Evolutionary conservation across 2,113 vertebrate species (phyloP), one percentile per base, ranked within the genome.

Genomic region (Acanthochromis polyacanthus): DNA sequence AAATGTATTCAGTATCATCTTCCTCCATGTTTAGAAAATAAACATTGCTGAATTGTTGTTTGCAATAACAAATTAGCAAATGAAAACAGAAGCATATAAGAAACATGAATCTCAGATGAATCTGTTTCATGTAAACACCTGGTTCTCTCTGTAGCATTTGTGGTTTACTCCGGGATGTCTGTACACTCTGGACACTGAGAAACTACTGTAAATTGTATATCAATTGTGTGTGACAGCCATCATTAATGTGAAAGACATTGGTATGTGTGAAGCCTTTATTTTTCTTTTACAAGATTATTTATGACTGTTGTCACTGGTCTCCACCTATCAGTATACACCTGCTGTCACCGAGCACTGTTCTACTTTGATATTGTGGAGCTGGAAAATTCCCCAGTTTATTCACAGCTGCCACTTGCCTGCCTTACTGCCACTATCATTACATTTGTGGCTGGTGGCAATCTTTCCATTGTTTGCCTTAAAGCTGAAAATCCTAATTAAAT

Each of bases 381-480:
- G 12, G 9, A 38, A 52, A 20, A 52, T 11, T 28, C 3, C 11
- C 46, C 36, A 22, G 50, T 32, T 32, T 32, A 4, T 30, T 30
- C 4, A 0, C 61, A 22, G 45, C 43, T 17, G 12, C 16, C 12
- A 17, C 50, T 45, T 64, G 19, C 28, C 17, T 50, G 20, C 50
- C 23, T 36, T 36, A 36, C 32, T 51, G 19, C 17, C 62, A 48
- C 46, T 57, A 2, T 28, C n/a, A 30, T 30, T 43, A 45, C 28
- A 43, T 23, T 19, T 43, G 4, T 14, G 1, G 22, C 19, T 28
- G 1, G 0, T 19, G 20, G 52, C 17, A 15, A 36, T 30, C 16
- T 38, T 58, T 28, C 38, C 55, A 25, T n/a, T 62, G 4, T 71
- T 79, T 90, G 86, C 82, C 78, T 91, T 86, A 82, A 80, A 81